Conservation (phyloP, 2,113 vertebrate genomes). For the Pongo abelii region DNA sequence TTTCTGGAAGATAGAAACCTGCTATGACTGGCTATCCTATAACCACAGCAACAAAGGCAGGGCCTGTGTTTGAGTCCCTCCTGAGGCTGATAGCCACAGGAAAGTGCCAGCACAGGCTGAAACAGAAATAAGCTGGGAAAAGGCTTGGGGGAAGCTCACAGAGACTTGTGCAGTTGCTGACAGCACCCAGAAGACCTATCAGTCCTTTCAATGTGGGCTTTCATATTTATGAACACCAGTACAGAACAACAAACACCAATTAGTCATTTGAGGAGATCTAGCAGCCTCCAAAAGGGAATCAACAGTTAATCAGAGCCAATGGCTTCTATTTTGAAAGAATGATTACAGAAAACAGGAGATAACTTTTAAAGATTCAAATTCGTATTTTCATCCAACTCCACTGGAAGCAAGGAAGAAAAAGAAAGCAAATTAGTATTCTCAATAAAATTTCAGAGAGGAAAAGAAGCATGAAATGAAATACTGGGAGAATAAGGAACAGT, state of each 20-base stretch:
- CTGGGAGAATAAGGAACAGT: not conserved
- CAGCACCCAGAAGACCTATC: not conserved
- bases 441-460: conserved; percentile 22
- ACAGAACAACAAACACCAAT: not conserved
- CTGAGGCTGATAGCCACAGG: not conserved
- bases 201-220: not conserved
- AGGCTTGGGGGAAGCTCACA: not conserved
- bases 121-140: not conserved
- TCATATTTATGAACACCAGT: not conserved
- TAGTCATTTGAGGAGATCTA: not conserved
- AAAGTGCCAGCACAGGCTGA: not conserved
- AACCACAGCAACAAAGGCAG: not conserved
- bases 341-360: conserved; percentile 5
- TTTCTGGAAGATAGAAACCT: not conserved
- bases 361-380: conserved; percentile 3
- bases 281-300: not conserved
- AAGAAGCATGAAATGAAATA: not conserved
- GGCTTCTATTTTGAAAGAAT: conserved; percentile 6
- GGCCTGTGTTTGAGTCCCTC: not conserved
- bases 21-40: not conserved
- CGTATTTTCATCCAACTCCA: not conserved
- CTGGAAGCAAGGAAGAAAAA: too few relatives aligned
- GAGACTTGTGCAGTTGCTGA: not conserved
- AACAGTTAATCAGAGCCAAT: not conserved
- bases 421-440: not conserved